Evolutionary conservation across 2,113 vertebrate genomes (phyloP).

Genomic region (Poecilia latipinna): DNA sequence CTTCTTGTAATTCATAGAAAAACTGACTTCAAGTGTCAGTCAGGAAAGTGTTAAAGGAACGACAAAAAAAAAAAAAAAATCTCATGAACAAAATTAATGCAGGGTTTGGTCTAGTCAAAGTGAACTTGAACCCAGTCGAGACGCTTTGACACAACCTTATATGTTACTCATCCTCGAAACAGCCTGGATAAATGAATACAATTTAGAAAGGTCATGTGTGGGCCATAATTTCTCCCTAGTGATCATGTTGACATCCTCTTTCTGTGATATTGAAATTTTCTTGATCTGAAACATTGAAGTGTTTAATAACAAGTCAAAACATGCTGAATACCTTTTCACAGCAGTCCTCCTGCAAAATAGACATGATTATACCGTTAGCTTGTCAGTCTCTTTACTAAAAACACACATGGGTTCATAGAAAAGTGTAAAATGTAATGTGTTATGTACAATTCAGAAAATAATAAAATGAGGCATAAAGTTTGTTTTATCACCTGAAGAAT

Average conservation of each 20-base stretch:
- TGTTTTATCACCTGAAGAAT: not conserved
- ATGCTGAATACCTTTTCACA: not conserved
- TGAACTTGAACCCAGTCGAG: not conserved
- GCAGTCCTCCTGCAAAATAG: not conserved
- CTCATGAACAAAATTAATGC: no score
- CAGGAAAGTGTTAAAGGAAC: no score
- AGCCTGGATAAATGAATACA: not conserved
- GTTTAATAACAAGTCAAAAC: not conserved
- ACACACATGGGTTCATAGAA: no score
- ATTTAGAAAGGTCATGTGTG: not conserved
- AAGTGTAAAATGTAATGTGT: no score
- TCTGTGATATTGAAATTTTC: not conserved
- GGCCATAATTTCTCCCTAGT: not conserved
- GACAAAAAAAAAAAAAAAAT: no score
- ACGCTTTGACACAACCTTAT: not conserved
- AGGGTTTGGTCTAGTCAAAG: not conserved
- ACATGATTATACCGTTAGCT: not conserved
- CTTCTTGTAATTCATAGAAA: no score
- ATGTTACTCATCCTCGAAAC: not conserved
- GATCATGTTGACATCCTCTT: not conserved
- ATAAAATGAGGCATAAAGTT: no score
- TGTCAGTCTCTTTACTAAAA: not conserved
- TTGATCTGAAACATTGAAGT: not conserved
- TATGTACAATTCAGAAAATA: no score
- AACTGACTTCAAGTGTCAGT: no score